phyloP scores from a whole-genome alignment of 53 echinoderm and acorn worm genomes.

The Temnopleurus reevesii region DNA sequence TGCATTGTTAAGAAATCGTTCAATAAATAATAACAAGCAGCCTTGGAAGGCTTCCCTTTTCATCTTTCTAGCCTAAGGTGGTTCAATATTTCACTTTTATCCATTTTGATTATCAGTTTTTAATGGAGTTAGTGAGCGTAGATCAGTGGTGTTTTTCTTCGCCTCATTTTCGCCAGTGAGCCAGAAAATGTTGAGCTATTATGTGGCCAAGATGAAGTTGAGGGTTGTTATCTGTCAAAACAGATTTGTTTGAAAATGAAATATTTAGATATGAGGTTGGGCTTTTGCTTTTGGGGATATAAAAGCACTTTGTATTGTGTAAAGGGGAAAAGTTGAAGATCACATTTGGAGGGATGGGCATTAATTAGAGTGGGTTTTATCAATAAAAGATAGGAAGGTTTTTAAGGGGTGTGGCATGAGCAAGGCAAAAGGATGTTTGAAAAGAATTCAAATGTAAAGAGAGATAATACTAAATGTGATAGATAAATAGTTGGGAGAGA shows the following conservation, averaged over 20 bases:
- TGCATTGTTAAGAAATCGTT: not conserved
- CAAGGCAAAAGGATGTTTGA: too few species aligned
- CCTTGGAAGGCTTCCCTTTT: not conserved
- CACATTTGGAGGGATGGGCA: too few species aligned
- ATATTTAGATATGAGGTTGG: not conserved
- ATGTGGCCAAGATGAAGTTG: not conserved
- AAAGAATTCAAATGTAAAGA: too few species aligned
- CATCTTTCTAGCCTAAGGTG: too few species aligned
- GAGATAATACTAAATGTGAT: too few species aligned
- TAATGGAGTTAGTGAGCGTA: too few species aligned
- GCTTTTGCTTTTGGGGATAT: not conserved
- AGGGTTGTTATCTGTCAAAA: not conserved
- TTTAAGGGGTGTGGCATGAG: too few species aligned
- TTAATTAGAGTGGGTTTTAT: too few species aligned
- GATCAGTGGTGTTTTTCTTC: not conserved
- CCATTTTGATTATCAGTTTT: too few species aligned
- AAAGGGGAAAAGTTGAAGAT: not conserved
- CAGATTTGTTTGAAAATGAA: not conserved
- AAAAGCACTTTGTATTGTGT: not conserved
- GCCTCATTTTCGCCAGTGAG: conserved; percentile 3
- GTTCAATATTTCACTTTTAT: too few species aligned
- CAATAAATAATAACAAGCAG: not conserved
- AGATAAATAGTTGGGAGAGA: too few species aligned
- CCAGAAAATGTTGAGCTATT: conserved; percentile 24
- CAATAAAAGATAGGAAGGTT: too few species aligned